phyloP scores from a whole-genome alignment of 2,797 vertebrate species.

The Epinephelus malabaricus region DNA sequence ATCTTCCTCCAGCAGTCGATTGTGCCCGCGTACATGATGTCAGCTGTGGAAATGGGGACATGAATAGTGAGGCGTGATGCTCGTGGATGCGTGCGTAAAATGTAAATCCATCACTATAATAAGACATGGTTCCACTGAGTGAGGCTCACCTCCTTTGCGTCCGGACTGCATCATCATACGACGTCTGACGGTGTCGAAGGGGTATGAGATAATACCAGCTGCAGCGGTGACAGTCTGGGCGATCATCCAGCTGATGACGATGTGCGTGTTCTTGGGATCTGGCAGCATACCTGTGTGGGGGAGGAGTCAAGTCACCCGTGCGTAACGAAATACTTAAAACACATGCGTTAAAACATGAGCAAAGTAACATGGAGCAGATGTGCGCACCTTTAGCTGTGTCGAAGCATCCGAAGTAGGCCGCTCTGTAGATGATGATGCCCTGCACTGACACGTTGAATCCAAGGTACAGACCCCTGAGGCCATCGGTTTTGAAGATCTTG shows the following conservation, averaged over 20 bases:
- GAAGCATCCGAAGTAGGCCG: constrained; percentile 98
- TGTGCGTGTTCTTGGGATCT: constrained; percentile 98
- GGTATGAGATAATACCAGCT: constrained; percentile 95
- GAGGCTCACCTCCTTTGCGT: constrained; percentile 94
- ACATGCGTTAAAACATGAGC: background rate
- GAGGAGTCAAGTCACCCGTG: background rate
- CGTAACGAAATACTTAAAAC: background rate
- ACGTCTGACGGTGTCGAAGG: constrained; percentile 98
- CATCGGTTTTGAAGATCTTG: constrained; percentile 96
- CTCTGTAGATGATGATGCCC: constrained; percentile 99
- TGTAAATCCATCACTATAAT: background rate
- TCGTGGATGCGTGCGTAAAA: background rate
- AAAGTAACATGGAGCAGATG: background rate
- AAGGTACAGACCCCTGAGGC: constrained; percentile 93
- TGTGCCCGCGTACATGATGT: constrained; percentile 99
- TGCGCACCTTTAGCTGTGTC: constrained; percentile 97
- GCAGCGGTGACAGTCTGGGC: constrained; percentile 96
- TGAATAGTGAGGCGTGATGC: background rate
- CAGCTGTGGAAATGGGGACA: constrained; percentile 86
- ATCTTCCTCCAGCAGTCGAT: constrained; percentile 99
- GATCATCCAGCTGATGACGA: constrained; percentile 98
- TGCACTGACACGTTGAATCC: constrained; percentile 99
- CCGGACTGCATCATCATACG: constrained; percentile 99
- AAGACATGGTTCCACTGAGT: too few relatives aligned
- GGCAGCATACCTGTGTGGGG: constrained; percentile 93